Conservation (phyloP, 2,888 invertebrate genomes). For the Brachypalpus laphriformis region DNA sequence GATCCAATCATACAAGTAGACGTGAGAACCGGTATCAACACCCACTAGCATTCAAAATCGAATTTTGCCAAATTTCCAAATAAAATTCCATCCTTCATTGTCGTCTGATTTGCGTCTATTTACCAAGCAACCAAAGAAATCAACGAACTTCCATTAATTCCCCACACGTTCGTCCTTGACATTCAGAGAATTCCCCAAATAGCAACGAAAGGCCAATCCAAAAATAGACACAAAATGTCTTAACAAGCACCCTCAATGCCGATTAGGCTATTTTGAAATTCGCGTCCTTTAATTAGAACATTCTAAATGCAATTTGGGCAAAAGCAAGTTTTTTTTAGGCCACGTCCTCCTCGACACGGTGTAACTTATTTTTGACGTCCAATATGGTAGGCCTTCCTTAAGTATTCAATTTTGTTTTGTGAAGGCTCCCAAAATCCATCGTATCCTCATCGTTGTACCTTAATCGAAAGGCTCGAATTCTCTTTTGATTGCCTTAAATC, state of each 20-base stretch:
- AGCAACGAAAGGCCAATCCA: conserved; percentile 19
- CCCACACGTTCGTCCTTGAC: conserved; percentile 22
- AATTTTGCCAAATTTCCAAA: background rate
- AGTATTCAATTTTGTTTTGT: conserved; percentile 11
- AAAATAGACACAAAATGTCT: conserved; percentile 6
- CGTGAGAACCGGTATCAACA: background rate
- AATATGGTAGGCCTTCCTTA: background rate
- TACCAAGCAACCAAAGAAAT: background rate
- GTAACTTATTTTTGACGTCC: background rate
- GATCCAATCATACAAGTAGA: too few species aligned
- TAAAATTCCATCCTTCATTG: background rate
- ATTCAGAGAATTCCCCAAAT: conserved; percentile 21
- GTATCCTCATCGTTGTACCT: conserved; percentile 4
- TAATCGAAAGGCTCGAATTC: conserved; percentile 14
- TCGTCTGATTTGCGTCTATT: background rate
- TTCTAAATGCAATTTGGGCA: conserved; percentile 10
- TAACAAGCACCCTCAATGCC: background rate
- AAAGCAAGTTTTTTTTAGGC: background rate
- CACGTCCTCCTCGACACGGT: background rate
- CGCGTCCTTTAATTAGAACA: conserved; percentile 22
- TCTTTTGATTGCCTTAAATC: conserved; percentile 32
- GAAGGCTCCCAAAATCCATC: background rate
- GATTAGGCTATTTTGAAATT: background rate
- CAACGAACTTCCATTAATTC: background rate
- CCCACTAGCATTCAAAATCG: background rate